phyloP scores from a whole-genome alignment of 2,888 invertebrate genomes.

The Ceraclea dissimilis region DNA sequence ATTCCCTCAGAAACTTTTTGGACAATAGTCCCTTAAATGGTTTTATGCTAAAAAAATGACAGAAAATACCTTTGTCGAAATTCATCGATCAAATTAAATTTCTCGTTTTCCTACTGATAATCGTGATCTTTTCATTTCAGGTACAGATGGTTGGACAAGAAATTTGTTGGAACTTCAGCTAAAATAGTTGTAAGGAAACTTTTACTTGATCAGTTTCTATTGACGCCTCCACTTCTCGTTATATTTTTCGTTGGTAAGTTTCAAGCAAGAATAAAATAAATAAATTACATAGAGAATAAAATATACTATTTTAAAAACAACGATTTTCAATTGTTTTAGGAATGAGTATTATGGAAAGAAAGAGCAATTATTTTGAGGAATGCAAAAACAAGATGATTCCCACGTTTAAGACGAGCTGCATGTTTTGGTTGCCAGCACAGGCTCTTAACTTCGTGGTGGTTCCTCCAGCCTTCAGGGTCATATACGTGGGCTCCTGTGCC shows the following conservation, averaged over 20 bases:
- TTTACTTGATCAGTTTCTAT: conserved; percentile 64
- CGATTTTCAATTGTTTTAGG: conserved; percentile 41
- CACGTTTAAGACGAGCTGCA: conserved; percentile 67
- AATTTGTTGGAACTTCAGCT: conserved; percentile 56
- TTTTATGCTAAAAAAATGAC: too few species aligned
- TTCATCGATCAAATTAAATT: too few species aligned
- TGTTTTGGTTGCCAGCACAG: conserved; percentile 80
- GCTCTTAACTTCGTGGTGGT: conserved; percentile 68
- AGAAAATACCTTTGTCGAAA: too few species aligned
- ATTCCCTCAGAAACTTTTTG: too few species aligned
- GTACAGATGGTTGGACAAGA: conserved; percentile 72
- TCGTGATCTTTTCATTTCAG: conserved; percentile 38
- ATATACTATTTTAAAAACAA: too few species aligned
- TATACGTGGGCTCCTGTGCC: conserved; percentile 70
- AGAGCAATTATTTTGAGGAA: conserved; percentile 62
- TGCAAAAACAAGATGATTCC: conserved; percentile 61
- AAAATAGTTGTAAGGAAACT: conserved; percentile 62
- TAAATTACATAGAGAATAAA: too few species aligned
- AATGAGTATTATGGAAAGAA: conserved; percentile 68
- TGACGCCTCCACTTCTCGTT: conserved; percentile 64
- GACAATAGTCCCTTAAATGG: too few species aligned
- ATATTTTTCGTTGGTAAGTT: conserved; percentile 65
- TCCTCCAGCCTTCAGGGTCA: conserved; percentile 64
- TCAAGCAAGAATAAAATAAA: not conserved
- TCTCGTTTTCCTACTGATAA: too few species aligned